Base-by-base conservation (phyloP, 2,113 vertebrate genomes). In the Antechinus flavipes region DNA sequence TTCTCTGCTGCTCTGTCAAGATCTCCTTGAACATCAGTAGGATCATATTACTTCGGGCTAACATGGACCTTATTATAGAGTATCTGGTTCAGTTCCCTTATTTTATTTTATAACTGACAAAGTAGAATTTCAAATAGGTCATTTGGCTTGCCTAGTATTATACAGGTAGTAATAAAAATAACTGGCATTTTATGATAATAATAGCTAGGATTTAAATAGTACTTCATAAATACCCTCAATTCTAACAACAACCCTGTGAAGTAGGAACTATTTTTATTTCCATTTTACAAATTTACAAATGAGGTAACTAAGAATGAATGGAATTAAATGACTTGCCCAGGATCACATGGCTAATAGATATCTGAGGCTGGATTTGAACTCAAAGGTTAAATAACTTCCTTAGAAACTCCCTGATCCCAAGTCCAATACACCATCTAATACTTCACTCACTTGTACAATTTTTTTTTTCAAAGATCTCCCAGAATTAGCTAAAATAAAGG, bases 1-100 rank as follows among this genome's bases (percentile, higher is more conserved):
- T 55, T 93, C 61, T 94, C 94, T 76, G 89, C 35, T 23, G 58
- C 56, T 95, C 91, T 76, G 90, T 30, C 94, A 46, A 6, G 1
- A 0, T 54, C 0, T 30, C 76, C 54, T 1, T 93, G 94, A 42
- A n/a, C 53, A 94, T 42, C 54, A 84, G 68, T 42, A 42, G 68
- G n/a, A 84, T 84, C n/a, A 6, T 68, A 68, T 84, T 84, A 84
- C 68, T 42, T 42, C 16, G 42, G n/a, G n/a, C 19, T 42, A 7
- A 84, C n/a, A 42, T 42, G 19, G 35, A 8, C 19, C 68, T 84
- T 84, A 76, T 42, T 42, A 42, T n/a, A 84, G 68, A 84, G n/a
- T 42, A 2, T 84, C 16, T 22, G n/a, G 7, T 23, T 84, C 68
- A 84, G 42, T 84, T 42, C 68, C n/a, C n/a, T 84, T 8, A 84